Conservation (phyloP, 2,888 invertebrate genomes). For the Eretmocerus hayati region DNA sequence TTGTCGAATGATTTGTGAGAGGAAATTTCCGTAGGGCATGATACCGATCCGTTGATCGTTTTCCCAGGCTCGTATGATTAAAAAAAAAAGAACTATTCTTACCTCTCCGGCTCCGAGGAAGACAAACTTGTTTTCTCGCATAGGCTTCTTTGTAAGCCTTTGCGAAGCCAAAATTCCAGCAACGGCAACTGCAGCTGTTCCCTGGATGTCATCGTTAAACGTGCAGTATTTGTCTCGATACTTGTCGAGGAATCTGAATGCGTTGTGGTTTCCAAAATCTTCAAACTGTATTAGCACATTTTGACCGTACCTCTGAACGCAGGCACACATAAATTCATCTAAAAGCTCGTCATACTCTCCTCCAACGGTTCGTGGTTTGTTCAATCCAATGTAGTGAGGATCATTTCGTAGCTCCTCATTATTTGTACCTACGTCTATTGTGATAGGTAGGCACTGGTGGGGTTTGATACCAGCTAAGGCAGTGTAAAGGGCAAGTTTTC, state of each 20-base stretch:
- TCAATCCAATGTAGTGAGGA: slow-evolving; percentile 88
- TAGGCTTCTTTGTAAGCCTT: slow-evolving; percentile 69
- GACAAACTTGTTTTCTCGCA: slow-evolving; percentile 81
- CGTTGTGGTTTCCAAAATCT: slow-evolving; percentile 96
- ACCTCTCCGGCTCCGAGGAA: slow-evolving; percentile 85
- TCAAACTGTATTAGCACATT: slow-evolving; percentile 87
- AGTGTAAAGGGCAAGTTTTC: slow-evolving; percentile 92
- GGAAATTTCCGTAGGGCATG: too few relatives aligned
- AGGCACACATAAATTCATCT: slow-evolving; percentile 95
- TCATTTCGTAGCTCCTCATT: slow-evolving; percentile 84
- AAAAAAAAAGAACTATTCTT: slow-evolving; percentile 21
- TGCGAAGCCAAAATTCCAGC: slow-evolving; percentile 82
- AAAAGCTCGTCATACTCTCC: slow-evolving; percentile 85
- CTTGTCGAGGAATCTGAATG: slow-evolving; percentile 87
- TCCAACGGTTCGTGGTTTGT: slow-evolving; percentile 78
- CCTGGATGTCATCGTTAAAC: slow-evolving; percentile 99
- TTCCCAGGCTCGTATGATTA: neutral
- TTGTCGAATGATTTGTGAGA: too few relatives aligned
- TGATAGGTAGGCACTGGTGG: slow-evolving; percentile 87
- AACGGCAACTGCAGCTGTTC: slow-evolving; percentile 92
- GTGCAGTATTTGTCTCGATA: slow-evolving; percentile 90
- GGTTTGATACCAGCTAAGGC: slow-evolving; percentile 96
- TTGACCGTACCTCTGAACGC: slow-evolving; percentile 79
- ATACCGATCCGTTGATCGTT: too few relatives aligned
- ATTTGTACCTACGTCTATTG: slow-evolving; percentile 91